Conservation (phyloP, 2,113 vertebrate genomes). For the Todiramphus chloris region DNA sequence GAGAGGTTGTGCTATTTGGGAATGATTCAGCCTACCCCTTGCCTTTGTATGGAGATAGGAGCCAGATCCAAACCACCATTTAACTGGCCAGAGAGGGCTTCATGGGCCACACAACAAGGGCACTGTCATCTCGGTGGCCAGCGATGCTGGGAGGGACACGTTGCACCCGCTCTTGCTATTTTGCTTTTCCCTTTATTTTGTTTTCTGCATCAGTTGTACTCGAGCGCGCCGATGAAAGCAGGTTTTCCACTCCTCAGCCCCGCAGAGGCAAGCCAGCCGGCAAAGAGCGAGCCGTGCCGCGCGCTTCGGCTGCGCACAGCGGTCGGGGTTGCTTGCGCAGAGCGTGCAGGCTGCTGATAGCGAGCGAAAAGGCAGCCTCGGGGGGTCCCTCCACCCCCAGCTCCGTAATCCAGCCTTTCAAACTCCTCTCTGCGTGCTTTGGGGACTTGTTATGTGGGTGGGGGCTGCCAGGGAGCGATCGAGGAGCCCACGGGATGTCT, state of each 20-base stretch:
- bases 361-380: not conserved
- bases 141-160: rapidly evolving
- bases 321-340: not conserved
- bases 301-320: rapidly evolving
- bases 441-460: not conserved
- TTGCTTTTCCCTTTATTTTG: not conserved
- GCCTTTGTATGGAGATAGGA: not conserved
- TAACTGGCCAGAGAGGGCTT: not conserved
- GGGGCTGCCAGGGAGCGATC: not conserved
- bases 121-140: not conserved
- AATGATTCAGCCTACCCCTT: not conserved
- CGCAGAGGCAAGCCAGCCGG: not conserved
- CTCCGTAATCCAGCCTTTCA: slow-evolving; percentile 17
- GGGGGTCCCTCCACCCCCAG: not conserved
- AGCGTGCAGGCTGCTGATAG: not conserved
- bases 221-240: not conserved
- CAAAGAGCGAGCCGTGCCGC: not conserved
- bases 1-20: not conserved
- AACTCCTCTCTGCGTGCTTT: not conserved
- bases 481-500: not conserved
- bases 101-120: rapidly evolving
- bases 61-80: rapidly evolving
- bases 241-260: not conserved
- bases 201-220: not conserved
- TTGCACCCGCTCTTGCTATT: not conserved